phyloP scores from a whole-genome alignment of 2,113 vertebrate species.

The Elanoides forficatus region DNA sequence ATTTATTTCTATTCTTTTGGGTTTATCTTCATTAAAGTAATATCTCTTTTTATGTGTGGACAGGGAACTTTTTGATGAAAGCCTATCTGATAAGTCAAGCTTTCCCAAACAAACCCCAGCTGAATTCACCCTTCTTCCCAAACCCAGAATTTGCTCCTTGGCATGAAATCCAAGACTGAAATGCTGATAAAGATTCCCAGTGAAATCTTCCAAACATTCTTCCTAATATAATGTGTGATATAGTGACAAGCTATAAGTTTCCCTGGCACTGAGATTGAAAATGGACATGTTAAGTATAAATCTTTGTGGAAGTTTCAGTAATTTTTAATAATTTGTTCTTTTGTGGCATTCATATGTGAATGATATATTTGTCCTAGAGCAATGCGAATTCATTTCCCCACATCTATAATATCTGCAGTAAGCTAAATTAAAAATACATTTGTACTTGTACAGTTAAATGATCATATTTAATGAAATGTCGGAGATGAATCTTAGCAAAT shows the following conservation, averaged over 20 bases:
- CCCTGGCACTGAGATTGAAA: conserved; percentile 68
- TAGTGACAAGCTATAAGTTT: conserved; percentile 67
- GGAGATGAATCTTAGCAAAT: conserved; percentile 85
- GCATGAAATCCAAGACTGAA: conserved; percentile 7
- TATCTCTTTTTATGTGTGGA: not conserved
- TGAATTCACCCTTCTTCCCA: not conserved
- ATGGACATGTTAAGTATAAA: conserved; percentile 82
- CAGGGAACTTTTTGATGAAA: not conserved
- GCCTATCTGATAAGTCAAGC: not conserved
- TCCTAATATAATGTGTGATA: conserved; percentile 61
- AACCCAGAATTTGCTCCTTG: not conserved
- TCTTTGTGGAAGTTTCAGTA: conserved; percentile 83
- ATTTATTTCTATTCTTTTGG: not conserved
- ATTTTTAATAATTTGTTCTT: conserved; percentile 86
- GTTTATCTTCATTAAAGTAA: not conserved
- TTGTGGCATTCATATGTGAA: conserved; percentile 76
- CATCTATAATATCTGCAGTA: conserved; percentile 85
- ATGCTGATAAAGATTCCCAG: conserved; percentile 48
- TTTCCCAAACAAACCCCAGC: not conserved
- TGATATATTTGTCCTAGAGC: conserved; percentile 86
- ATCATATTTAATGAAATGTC: conserved; percentile 90
- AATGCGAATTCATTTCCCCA: conserved; percentile 82
- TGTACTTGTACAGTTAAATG: conserved; percentile 89
- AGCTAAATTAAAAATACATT: conserved; percentile 89
- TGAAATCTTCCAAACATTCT: conserved; percentile 46